Conservation (phyloP, 2,797 vertebrate species). For the Liasis olivaceus region DNA sequence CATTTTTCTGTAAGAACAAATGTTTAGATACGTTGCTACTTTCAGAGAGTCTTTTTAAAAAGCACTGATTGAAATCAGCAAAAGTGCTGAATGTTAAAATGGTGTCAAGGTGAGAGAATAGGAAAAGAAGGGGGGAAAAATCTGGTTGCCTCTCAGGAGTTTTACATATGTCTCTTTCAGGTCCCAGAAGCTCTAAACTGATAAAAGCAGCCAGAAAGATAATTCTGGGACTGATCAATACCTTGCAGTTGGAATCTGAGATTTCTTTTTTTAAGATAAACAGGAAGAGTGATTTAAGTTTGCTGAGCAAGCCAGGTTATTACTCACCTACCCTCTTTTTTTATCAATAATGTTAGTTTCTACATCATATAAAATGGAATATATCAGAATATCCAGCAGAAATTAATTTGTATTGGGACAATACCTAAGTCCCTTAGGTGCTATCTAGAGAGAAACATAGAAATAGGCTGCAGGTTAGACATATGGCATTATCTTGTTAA, state of each 20-base stretch:
- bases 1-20: slow-evolving; percentile 35
- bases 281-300: slow-evolving; percentile 6
- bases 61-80: slow-evolving; percentile 37
- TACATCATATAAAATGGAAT: slow-evolving; percentile 20
- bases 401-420: background rate
- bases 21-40: slow-evolving; percentile 25
- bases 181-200: slow-evolving; percentile 35
- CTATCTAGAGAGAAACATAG: background rate
- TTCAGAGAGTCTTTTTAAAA: slow-evolving; percentile 46
- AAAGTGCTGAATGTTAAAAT: slow-evolving; percentile 41
- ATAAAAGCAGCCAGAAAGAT: slow-evolving; percentile 35
- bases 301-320: background rate
- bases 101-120: slow-evolving; percentile 39
- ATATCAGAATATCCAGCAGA: slow-evolving; percentile 7
- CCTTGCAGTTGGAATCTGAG: slow-evolving; percentile 26
- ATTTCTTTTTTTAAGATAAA: slow-evolving; percentile 35
- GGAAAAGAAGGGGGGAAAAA: background rate
- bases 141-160: slow-evolving; percentile 21
- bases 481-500: background rate
- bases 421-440: background rate
- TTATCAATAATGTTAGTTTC: background rate
- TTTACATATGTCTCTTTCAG: slow-evolving; percentile 26
- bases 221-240: slow-evolving; percentile 44
- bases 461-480: background rate
- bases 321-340: background rate